These are phyloP conservation scores for Rhagium mordax DNA, from an alignment of 2,888 invertebrate genomes.

Conservation along the genomic window DNA sequence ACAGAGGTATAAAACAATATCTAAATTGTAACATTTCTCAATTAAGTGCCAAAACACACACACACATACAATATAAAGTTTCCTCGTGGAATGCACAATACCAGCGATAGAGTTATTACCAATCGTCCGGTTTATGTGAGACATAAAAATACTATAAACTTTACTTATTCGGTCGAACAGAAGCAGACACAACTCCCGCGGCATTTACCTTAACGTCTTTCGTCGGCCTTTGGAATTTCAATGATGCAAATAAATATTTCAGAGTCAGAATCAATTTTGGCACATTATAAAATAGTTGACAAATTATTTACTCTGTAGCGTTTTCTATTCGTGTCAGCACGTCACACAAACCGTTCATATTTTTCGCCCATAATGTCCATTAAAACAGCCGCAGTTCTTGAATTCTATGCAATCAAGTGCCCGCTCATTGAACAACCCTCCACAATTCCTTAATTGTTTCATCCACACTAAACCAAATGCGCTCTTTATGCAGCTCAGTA, in stretches of 20 bases:
- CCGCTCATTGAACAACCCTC: too few species aligned
- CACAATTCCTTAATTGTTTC: too few species aligned
- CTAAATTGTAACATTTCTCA: constrained; percentile 50
- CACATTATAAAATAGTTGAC: too few species aligned
- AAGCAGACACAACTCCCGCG: constrained; percentile 11
- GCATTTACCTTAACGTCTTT: constrained; percentile 20
- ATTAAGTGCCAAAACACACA: constrained; percentile 44
- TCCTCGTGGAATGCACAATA: constrained; percentile 39
- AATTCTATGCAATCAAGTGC: too few species aligned
- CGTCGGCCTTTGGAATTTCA: background rate
- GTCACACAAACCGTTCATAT: too few species aligned
- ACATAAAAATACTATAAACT: constrained; percentile 52
- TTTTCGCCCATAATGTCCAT: too few species aligned
- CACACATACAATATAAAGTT: constrained; percentile 38
- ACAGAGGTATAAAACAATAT: constrained; percentile 14
- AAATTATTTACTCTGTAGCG: too few species aligned
- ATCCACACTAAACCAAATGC: too few species aligned
- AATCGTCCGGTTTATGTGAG: constrained; percentile 50
- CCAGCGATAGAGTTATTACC: constrained; percentile 48
- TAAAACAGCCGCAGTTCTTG: too few species aligned
- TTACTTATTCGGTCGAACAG: constrained; percentile 27
- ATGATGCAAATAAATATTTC: background rate
- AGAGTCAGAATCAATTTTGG: background rate
- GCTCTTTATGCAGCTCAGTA: too few species aligned
- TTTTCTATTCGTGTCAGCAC: too few species aligned